A percentile compares a stretch with the other conserved stretches of the same genome.
Evolutionary conservation across 2,888 invertebrate species (phyloP).

Genomic region (Dryobotodes eremita): DNA sequence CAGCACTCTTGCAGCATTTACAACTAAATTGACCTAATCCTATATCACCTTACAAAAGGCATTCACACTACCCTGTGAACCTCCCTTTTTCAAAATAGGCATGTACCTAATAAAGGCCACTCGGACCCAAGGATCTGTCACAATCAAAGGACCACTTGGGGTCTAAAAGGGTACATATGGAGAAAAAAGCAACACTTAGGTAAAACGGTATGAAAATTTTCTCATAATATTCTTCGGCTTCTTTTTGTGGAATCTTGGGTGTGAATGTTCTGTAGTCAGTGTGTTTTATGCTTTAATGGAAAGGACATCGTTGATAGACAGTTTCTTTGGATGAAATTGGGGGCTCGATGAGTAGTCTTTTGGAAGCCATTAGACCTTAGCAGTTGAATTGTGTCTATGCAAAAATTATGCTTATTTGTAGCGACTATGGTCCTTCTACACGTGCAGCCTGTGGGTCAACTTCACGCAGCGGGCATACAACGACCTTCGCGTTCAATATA

Average conservation of each 20-base stretch:
- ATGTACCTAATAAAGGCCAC: constrained; percentile 60
- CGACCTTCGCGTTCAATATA: too few relatives aligned
- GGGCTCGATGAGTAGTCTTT: constrained; percentile 2
- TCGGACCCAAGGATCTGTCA: constrained; percentile 70
- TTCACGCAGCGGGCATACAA: too few relatives aligned
- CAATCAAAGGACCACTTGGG: constrained; percentile 75
- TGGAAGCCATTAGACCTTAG: neutral
- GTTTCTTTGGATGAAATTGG: constrained; percentile 34
- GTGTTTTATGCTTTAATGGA: constrained; percentile 48
- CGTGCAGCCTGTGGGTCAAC: too few relatives aligned
- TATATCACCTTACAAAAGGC: constrained; percentile 43
- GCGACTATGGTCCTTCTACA: too few relatives aligned
- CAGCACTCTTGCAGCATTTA: constrained; percentile 7
- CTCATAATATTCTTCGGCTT: constrained; percentile 72
- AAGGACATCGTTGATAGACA: constrained; percentile 37
- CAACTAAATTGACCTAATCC: constrained; percentile 27
- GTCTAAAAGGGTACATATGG: constrained; percentile 71
- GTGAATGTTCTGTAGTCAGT: constrained; percentile 47
- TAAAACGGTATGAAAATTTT: constrained; percentile 79
- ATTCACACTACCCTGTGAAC: constrained; percentile 35
- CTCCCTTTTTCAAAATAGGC: constrained; percentile 33
- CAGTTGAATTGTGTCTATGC: neutral
- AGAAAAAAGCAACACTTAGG: constrained; percentile 75
- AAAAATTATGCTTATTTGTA: neutral
- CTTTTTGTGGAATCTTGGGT: constrained; percentile 70